phyloP scores from a whole-genome alignment of 2,888 invertebrate genomes.

The Catotricha subobsoleta region DNA sequence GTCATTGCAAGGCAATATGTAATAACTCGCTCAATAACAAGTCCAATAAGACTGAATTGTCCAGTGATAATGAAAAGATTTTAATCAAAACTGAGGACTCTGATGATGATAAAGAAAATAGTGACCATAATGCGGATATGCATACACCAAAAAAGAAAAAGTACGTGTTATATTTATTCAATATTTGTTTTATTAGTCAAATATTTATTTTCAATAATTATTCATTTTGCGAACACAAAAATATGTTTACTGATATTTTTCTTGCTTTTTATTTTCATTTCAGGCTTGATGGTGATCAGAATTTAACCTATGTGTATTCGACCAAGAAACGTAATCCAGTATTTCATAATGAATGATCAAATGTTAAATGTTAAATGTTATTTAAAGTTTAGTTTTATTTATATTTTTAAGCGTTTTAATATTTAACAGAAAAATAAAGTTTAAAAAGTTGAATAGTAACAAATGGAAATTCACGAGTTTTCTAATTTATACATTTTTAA shows the following conservation, averaged over 20 bases:
- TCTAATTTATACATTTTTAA: too few species aligned
- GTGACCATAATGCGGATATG: background rate
- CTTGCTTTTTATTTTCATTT: background rate
- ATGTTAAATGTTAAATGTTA: too few species aligned
- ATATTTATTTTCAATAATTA: background rate
- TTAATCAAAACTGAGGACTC: background rate
- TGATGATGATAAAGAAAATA: background rate
- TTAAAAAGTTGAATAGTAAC: too few species aligned
- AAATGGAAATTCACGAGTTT: too few species aligned
- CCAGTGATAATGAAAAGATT: background rate
- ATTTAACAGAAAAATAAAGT: too few species aligned
- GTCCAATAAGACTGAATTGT: background rate
- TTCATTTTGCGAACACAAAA: background rate
- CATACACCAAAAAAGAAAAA: conserved; percentile 1
- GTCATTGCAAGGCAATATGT: background rate
- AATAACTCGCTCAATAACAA: background rate
- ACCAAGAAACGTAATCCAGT: background rate
- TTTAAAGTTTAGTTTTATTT: too few species aligned
- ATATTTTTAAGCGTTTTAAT: too few species aligned
- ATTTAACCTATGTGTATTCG: conserved; percentile 3
- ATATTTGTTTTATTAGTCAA: background rate
- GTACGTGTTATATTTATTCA: background rate
- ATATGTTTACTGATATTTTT: background rate
- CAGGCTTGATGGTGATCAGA: background rate
- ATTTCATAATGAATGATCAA: too few species aligned